Base-by-base conservation (phyloP, 1,140 invertebrate genomes). In the Bombus terrestris region DNA sequence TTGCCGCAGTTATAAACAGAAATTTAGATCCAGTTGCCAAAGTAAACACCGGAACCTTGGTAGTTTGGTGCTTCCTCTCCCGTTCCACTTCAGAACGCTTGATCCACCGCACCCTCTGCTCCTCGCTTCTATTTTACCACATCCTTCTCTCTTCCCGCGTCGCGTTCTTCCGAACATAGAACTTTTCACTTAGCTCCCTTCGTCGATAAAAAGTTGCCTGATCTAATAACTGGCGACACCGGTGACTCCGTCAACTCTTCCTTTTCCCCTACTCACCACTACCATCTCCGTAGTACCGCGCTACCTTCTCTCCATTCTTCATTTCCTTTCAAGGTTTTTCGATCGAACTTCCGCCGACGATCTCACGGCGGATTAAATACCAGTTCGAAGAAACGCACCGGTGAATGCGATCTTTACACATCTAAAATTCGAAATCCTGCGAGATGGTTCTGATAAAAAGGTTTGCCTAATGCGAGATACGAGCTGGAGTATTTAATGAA, bases 11-110 rank as follows among this genome's bases (percentile, higher is more conserved):
- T 93, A 94, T 94, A 94, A 94, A 93, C 93, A 93, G 92, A 92
- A 93, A 93, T 93, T 93, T 93, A 93, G 90, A 93, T 93, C 91
- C 88, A 93, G 91, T 93, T 93, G 92, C 91, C 88, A 93, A 93
- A 93, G 92, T 93, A 93, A 93, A 93, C 89, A 92, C 83, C 81
- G 74, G 81, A 83, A 86, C 77, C 76, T 83, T 68, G 37, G 62
- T 83, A 85, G 71, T 88, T 84, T 66, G 72, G 64, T 66, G 41
- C 83, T 83, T 83, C 47, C 68, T 84, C 59, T 82, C 69, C 32
- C 41, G 15, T 81, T 71, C 47, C 79, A 71, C 43, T 43, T 43
- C 13, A 32, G 47, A 66, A 57, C 73, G 85, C 83, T 89, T 75
- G 83, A 86, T 88, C 79, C 64, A 25, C 62, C 39, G 71, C 25